These are phyloP conservation scores for Byasa hedistus DNA, from an alignment of 2,888 invertebrate species.

Conservation along the genomic window DNA sequence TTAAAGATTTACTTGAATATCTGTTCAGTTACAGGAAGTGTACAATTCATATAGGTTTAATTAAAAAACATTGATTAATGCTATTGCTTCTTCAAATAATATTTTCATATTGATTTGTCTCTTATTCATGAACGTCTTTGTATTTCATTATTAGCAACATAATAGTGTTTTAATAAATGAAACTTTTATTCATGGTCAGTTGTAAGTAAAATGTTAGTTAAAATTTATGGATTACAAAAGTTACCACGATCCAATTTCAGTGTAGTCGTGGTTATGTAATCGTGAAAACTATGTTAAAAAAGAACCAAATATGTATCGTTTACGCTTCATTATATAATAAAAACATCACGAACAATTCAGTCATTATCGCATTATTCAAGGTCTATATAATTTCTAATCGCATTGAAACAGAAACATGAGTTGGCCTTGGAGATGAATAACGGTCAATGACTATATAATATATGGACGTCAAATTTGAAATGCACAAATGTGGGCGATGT, in stretches of 20 bases:
- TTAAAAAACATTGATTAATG: not conserved
- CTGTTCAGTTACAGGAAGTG: not conserved
- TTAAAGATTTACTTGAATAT: not conserved
- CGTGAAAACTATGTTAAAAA: not conserved
- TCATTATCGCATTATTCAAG: not conserved
- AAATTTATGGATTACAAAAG: too few species aligned
- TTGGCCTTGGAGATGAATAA: not conserved
- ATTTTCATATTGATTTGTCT: too few species aligned
- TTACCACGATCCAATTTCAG: too few species aligned
- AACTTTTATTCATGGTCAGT: not conserved
- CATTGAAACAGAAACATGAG: not conserved
- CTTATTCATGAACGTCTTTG: too few species aligned
- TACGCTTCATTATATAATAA: not conserved
- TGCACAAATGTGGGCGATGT: not conserved
- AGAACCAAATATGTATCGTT: not conserved
- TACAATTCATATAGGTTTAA: not conserved
- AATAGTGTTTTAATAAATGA: not conserved
- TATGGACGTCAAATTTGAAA: not conserved
- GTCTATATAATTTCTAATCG: not conserved
- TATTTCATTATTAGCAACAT: too few species aligned
- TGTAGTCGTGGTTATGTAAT: too few species aligned
- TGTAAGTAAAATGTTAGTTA: too few species aligned
- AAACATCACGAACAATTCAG: not conserved
- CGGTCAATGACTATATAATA: conserved; percentile 1
- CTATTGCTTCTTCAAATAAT: not conserved